phyloP scores from a whole-genome alignment of 2,888 invertebrate species.

The Chironomus tentans region DNA sequence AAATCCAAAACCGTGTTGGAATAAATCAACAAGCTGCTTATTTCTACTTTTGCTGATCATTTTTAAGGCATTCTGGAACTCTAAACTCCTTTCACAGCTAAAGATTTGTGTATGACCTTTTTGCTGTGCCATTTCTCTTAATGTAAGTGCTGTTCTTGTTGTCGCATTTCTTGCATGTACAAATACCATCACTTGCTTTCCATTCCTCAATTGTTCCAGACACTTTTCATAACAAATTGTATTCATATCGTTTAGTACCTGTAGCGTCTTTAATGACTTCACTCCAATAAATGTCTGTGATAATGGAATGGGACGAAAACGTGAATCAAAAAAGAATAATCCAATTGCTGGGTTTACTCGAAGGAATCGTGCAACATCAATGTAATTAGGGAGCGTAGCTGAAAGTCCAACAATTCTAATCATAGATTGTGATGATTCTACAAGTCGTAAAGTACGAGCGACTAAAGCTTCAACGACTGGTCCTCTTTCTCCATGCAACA shows the following conservation, averaged over 20 bases:
- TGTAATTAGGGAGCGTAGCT: constrained; percentile 94
- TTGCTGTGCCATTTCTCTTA: constrained; percentile 73
- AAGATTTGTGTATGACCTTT: constrained; percentile 63
- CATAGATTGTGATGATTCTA: constrained; percentile 85
- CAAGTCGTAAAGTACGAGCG: constrained; percentile 87
- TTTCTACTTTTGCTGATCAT: constrained; percentile 65
- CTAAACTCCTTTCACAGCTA: constrained; percentile 52
- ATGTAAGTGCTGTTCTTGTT: constrained; percentile 70
- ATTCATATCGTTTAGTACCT: constrained; percentile 73
- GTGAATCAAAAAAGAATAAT: constrained; percentile 86
- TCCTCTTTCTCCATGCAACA: constrained; percentile 93
- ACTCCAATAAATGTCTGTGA: constrained; percentile 86
- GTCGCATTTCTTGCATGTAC: constrained; percentile 98
- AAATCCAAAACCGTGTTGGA: constrained; percentile 79
- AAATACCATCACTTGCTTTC: constrained; percentile 95
- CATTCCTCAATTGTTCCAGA: constrained; percentile 70
- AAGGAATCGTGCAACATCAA: constrained; percentile 91
- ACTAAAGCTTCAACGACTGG: constrained; percentile 96
- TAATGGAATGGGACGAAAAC: constrained; percentile 92
- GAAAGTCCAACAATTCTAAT: constrained; percentile 95
- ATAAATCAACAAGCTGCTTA: constrained; percentile 72
- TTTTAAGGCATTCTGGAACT: constrained; percentile 59
- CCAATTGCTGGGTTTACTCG: constrained; percentile 87
- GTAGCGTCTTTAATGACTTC: constrained; percentile 54
- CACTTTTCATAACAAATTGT: constrained; percentile 89